A percentile compares a stretch with the other conserved stretches of the same genome.
phyloP scores from a whole-genome alignment of 2,113 vertebrate genomes.

The Anser brachyrhynchus region DNA sequence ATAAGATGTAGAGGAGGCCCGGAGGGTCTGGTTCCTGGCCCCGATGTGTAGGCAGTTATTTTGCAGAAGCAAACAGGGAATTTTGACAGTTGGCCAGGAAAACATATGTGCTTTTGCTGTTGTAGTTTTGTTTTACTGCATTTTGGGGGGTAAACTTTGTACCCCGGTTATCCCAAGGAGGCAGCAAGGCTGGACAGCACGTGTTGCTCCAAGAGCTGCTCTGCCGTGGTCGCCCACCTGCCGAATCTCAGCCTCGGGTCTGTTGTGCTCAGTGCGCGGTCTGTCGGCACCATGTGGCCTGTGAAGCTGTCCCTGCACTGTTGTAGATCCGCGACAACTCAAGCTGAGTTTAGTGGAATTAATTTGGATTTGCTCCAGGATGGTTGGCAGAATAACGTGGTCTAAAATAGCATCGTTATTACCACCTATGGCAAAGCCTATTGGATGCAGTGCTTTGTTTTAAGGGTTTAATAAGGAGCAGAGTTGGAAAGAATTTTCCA shows the following conservation, averaged over 20 bases:
- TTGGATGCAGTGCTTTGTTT: not conserved
- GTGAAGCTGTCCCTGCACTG: not conserved
- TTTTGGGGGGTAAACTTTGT: not conserved
- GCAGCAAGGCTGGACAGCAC: not conserved
- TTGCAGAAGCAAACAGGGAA: not conserved
- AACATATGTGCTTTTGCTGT: not conserved
- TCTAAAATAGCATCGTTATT: conserved; percentile 30
- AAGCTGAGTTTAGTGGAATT: conserved; percentile 39
- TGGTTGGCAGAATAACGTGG: conserved; percentile 13
- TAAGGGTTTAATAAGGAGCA: not conserved
- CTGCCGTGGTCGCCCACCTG: not conserved
- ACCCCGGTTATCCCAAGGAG: fast-evolving
- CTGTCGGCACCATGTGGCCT: not conserved
- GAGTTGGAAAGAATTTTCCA: not conserved
- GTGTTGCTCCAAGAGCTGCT: not conserved
- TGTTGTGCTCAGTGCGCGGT: not conserved
- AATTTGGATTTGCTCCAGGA: conserved; percentile 27
- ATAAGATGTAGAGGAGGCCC: not conserved
- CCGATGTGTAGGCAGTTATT: not conserved
- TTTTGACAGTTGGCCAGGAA: not conserved
- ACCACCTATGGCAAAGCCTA: not conserved
- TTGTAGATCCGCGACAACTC: not conserved
- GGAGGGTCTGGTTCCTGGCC: not conserved
- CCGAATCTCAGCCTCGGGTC: not conserved
- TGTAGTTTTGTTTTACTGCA: not conserved